phyloP scores from a whole-genome alignment of 2,113 vertebrate genomes.

The Neotoma lepida region DNA sequence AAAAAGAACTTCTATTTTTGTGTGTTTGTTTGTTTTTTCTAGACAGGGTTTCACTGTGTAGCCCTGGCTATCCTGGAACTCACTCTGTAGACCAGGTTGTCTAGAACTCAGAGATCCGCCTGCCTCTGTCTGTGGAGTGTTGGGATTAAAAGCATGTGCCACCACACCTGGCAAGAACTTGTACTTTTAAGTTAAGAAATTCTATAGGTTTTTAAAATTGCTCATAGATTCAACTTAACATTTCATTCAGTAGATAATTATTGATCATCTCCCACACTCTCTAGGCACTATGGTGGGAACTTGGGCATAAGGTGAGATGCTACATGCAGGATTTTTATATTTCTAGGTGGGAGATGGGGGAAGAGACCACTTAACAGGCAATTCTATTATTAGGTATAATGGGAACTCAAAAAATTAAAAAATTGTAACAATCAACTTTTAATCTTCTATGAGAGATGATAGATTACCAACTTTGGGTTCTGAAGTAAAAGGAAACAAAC shows the following conservation, averaged over 20 bases:
- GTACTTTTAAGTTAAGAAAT: conserved; percentile 30
- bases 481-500: conserved; percentile 41
- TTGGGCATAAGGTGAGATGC: background rate
- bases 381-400: background rate
- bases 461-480: conserved; percentile 42
- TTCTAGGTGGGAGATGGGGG: background rate
- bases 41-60: background rate
- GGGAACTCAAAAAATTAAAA: conserved; percentile 42
- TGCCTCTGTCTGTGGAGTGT: background rate
- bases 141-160: background rate
- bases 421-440: background rate
- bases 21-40: background rate
- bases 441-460: background rate
- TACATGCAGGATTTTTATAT: background rate
- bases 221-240: background rate
- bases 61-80: background rate
- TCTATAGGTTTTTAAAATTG: background rate
- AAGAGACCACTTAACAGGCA: background rate
- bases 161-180: background rate
- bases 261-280: background rate
- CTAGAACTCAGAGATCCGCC: background rate
- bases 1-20: conserved; percentile 1
- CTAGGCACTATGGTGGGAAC: background rate
- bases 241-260: background rate
- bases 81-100: background rate